Conservation (phyloP, 2,888 invertebrate genomes). For the Myopa testacea region DNA sequence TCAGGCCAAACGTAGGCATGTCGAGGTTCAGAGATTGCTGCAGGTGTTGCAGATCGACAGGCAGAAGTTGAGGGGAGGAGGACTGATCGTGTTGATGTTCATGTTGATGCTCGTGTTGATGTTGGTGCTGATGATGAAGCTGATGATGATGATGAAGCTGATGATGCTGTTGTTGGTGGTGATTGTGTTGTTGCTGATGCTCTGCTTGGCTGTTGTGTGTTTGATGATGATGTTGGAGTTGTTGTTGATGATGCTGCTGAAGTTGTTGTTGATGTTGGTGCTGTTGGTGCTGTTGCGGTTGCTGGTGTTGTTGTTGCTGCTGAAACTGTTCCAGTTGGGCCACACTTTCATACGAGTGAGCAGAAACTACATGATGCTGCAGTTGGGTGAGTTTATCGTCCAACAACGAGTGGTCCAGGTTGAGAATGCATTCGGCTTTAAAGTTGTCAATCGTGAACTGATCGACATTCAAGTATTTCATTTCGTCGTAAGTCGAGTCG, state of each 20-base stretch:
- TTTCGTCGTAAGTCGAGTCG: constrained; percentile 66
- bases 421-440: constrained; percentile 68
- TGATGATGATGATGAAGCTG: constrained; percentile 39
- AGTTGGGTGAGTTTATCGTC: constrained; percentile 52
- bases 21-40: constrained; percentile 55
- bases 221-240: constrained; percentile 43
- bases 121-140: constrained; percentile 41
- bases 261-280: constrained; percentile 43
- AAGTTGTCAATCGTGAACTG: constrained; percentile 69
- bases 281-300: constrained; percentile 39
- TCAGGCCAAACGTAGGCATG: constrained; percentile 53
- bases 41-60: constrained; percentile 42
- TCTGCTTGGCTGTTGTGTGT: not conserved
- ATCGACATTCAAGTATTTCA: constrained; percentile 68
- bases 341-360: constrained; percentile 19
- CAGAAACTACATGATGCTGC: constrained; percentile 26
- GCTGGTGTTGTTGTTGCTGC: constrained; percentile 44
- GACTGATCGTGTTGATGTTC: constrained; percentile 41
- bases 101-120: constrained; percentile 39
- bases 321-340: constrained; percentile 32
- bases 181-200: constrained; percentile 42
- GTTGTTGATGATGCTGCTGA: constrained; percentile 42
- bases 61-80: constrained; percentile 20
- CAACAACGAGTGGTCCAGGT: constrained; percentile 65
- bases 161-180: constrained; percentile 41